A percentile compares a stretch with the other conserved stretches of the same genome.
Evolutionary conservation across 2,888 invertebrate species (phyloP).

Genomic region (Drosophila helvetica): DNA sequence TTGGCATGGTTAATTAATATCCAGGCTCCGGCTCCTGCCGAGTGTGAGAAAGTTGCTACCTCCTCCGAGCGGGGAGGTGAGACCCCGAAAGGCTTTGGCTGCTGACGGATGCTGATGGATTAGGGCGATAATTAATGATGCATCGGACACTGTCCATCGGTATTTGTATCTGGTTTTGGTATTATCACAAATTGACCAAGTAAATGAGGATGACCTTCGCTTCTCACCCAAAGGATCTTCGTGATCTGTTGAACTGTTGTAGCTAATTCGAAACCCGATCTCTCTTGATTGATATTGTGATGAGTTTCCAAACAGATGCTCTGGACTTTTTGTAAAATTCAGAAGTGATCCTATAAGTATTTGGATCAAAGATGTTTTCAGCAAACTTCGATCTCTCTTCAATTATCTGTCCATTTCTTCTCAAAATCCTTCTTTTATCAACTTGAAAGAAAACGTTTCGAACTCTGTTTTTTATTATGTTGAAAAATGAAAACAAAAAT

Average conservation of each 20-base stretch:
- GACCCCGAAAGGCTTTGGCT: slow-evolving; percentile 48
- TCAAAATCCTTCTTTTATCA: slow-evolving; percentile 26
- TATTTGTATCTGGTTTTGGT: slow-evolving; percentile 49
- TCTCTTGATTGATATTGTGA: background rate
- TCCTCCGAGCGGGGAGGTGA: slow-evolving; percentile 51
- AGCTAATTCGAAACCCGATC: background rate
- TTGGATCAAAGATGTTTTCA: too few relatives aligned
- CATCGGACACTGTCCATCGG: slow-evolving; percentile 2
- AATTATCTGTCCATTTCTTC: too few relatives aligned
- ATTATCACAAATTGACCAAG: slow-evolving; percentile 59
- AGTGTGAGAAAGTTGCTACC: slow-evolving; percentile 79
- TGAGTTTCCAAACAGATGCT: background rate
- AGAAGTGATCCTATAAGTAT: background rate
- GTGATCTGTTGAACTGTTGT: background rate
- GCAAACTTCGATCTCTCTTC: too few relatives aligned
- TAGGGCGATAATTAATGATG: slow-evolving; percentile 81
- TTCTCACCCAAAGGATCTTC: background rate
- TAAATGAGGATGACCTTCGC: slow-evolving; percentile 46
- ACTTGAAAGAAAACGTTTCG: background rate
- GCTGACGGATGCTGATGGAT: slow-evolving; percentile 78
- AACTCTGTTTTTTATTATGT: background rate
- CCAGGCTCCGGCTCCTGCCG: slow-evolving; percentile 40
- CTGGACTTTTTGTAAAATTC: too few relatives aligned
- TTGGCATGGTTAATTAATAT: slow-evolving; percentile 82
- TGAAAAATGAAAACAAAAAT: slow-evolving; percentile 6